A percentile compares a stretch with the other conserved stretches of the same genome.
Conservation (phyloP, 2,797 vertebrate species). For the Natrix natrix region DNA sequence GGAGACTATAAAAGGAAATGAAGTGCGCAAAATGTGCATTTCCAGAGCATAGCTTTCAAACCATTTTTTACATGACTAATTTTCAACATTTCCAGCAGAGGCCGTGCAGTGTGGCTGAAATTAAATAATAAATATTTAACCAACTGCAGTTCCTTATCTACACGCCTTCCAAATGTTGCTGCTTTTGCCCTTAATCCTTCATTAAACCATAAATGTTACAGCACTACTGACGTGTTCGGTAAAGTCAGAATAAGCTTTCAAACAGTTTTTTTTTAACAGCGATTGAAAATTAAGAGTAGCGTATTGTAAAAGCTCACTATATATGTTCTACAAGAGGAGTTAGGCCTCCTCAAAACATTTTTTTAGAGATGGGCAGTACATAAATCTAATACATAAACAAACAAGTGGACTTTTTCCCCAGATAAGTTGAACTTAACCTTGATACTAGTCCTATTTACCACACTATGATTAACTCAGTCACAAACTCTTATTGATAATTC, state of each 20-base stretch:
- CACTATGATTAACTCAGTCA: not conserved
- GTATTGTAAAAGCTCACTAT: not conserved
- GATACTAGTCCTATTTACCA: not conserved
- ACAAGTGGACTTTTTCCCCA: not conserved
- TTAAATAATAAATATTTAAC: conserved; percentile 72
- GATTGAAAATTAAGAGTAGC: not conserved
- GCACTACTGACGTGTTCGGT: not conserved
- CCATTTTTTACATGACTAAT: conserved; percentile 69
- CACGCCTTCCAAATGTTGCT: not conserved
- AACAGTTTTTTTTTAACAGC: not conserved
- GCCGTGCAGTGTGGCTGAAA: conserved; percentile 57
- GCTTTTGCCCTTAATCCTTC: conserved; percentile 21
- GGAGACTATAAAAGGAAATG: conserved; percentile 75
- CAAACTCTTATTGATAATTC: not conserved
- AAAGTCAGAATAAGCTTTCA: conserved; percentile 12
- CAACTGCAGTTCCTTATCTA: conserved; percentile 24
- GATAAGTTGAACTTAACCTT: not conserved
- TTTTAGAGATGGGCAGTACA: not conserved
- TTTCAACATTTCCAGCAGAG: conserved; percentile 61
- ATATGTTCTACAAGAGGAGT: not conserved
- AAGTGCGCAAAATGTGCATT: conserved; percentile 71
- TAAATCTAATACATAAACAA: not conserved
- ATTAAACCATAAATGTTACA: conserved; percentile 46
- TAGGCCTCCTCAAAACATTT: not conserved
- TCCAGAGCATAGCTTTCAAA: conserved; percentile 68